A percentile compares a stretch with the other conserved stretches of the same genome.
phyloP scores from a whole-genome alignment of 2,888 invertebrate genomes.

The Villa cingulata region DNA sequence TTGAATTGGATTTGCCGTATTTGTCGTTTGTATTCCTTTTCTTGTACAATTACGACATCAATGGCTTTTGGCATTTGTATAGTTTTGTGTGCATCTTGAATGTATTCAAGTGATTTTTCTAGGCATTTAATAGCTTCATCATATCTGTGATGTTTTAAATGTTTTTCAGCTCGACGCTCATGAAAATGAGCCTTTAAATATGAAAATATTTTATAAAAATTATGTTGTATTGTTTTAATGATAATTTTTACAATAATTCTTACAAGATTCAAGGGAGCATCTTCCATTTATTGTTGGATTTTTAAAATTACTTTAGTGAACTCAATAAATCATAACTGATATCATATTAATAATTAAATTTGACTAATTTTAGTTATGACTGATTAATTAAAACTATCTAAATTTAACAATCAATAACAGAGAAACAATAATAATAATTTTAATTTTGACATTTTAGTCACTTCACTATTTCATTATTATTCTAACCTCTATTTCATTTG shows the following conservation, averaged over 20 bases:
- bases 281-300: constrained; percentile 27
- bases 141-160: constrained; percentile 26
- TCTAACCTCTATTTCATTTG: too few relatives aligned
- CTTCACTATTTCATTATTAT: too few relatives aligned
- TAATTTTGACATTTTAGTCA: too few relatives aligned
- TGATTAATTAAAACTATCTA: too few relatives aligned
- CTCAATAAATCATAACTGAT: too few relatives aligned
- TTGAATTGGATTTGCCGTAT: constrained; percentile 28
- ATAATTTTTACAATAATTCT: constrained; percentile 4
- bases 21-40: constrained; percentile 28
- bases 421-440: too few relatives aligned
- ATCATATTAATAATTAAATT: too few relatives aligned
- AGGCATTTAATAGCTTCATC: constrained; percentile 32
- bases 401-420: too few relatives aligned
- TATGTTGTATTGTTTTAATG: too few relatives aligned
- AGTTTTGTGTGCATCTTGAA: constrained; percentile 29
- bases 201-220: neutral
- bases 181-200: constrained; percentile 30
- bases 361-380: too few relatives aligned
- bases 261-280: constrained; percentile 30
- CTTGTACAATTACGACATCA: constrained; percentile 27
- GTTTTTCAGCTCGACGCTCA: constrained; percentile 30
- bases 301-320: too few relatives aligned
- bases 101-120: constrained; percentile 26
- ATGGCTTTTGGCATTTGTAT: constrained; percentile 24